Evolutionary conservation across 2,888 invertebrate genomes (phyloP).

Genomic region (Aphodius granarius): DNA sequence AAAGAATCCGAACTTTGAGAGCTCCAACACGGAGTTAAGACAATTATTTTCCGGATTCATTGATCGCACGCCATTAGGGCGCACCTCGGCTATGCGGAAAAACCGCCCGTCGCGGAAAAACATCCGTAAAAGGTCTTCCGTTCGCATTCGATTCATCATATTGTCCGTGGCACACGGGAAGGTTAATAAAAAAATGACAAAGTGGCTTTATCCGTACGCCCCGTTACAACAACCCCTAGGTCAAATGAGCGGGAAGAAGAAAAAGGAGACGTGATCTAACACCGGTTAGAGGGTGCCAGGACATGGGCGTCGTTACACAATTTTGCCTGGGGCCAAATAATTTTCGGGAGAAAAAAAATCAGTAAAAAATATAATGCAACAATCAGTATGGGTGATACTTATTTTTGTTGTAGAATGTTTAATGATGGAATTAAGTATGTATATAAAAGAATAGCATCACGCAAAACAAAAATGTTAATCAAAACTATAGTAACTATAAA

Average conservation of each 20-base stretch:
- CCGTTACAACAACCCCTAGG: background rate
- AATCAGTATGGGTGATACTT: too few relatives aligned
- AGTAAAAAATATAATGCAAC: too few relatives aligned
- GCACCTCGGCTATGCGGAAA: background rate
- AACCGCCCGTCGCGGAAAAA: slow-evolving; percentile 13
- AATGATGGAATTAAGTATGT: too few relatives aligned
- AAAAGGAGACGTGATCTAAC: background rate
- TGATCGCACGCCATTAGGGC: background rate
- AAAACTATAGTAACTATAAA: too few relatives aligned
- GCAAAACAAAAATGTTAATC: too few relatives aligned
- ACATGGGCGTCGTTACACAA: background rate
- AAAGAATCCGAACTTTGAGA: background rate
- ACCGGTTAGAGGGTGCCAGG: background rate
- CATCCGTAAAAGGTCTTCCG: background rate
- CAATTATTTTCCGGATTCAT: background rate
- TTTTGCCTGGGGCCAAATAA: background rate
- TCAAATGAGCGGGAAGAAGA: slow-evolving; percentile 5
- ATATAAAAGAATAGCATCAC: too few relatives aligned
- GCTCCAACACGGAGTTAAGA: background rate
- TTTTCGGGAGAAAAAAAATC: too few relatives aligned
- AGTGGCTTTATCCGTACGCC: slow-evolving; percentile 17
- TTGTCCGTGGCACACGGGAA: background rate
- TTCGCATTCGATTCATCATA: slow-evolving; percentile 10
- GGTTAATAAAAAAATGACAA: slow-evolving; percentile 22
- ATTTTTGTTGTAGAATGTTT: too few relatives aligned